phyloP scores from a whole-genome alignment of 2,113 vertebrate species.

The Stegastes partitus region DNA sequence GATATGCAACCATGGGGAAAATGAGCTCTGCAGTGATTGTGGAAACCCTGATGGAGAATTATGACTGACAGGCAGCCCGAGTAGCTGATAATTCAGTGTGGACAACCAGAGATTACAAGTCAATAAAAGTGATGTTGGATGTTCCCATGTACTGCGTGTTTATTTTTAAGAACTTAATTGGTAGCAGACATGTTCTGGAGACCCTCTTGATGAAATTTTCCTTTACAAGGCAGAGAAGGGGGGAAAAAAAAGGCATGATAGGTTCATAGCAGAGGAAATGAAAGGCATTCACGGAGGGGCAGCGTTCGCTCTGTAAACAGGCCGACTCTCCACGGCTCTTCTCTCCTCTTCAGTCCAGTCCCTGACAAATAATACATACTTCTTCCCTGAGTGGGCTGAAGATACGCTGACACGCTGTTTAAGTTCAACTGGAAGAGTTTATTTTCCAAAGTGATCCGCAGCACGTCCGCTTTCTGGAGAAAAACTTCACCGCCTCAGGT shows the following conservation, averaged over 20 bases:
- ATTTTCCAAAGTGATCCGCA: conserved; percentile 38
- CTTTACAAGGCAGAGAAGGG: conserved; percentile 4
- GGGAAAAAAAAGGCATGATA: background rate
- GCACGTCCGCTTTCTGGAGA: conserved; percentile 13
- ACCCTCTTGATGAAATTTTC: conserved; percentile 33
- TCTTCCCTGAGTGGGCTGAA: conserved; percentile 21
- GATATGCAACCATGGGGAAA: conserved; percentile 50
- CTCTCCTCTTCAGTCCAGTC: conserved; percentile 23
- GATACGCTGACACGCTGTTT: conserved; percentile 51
- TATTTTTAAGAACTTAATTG: background rate
- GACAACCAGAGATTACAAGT: background rate
- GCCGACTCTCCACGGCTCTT: conserved; percentile 9
- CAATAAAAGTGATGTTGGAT: background rate
- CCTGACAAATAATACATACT: conserved; percentile 44
- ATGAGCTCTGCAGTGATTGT: conserved; percentile 20
- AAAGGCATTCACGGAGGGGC: conserved; percentile 40
- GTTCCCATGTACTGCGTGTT: background rate
- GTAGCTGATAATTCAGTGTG: background rate
- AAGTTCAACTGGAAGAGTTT: conserved; percentile 24
- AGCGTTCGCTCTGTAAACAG: conserved; percentile 57
- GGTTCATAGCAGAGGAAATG: conserved; percentile 59
- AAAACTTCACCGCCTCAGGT: conserved; percentile 20
- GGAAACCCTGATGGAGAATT: conserved; percentile 1
- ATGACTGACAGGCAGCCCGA: conserved; percentile 6
- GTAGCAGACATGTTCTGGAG: background rate